Percentiles rank a stretch among this genome's conserved stretches.
These are phyloP conservation scores for Chaetogeoica ovagalla DNA, from an alignment of 2,888 invertebrate species.

Conservation along the genomic window DNA sequence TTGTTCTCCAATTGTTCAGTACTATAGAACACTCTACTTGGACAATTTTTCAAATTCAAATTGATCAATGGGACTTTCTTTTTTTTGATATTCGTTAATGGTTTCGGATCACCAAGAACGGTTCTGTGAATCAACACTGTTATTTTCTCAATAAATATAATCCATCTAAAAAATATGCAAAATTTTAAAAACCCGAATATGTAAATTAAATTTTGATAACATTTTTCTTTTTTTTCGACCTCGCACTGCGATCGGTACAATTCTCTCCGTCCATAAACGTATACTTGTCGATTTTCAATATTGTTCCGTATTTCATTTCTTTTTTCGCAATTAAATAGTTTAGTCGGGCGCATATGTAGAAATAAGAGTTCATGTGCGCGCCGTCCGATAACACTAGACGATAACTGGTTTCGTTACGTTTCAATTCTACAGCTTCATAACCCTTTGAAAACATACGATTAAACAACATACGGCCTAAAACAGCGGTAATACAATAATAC, in stretches of 20 bases:
- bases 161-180: constrained; percentile 2
- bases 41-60: constrained; percentile 31
- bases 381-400: constrained; percentile 44
- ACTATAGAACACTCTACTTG: constrained; percentile 21
- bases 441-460: not conserved
- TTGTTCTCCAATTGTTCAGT: constrained; percentile 31
- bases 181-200: not conserved
- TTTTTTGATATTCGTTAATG: constrained; percentile 36
- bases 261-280: constrained; percentile 29
- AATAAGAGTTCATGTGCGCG: constrained; percentile 43
- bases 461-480: not conserved
- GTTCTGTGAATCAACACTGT: constrained; percentile 20
- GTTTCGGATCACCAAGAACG: constrained; percentile 25
- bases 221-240: not conserved
- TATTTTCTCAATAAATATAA: constrained; percentile 8
- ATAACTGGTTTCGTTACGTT: not conserved
- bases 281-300: constrained; percentile 23
- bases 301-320: constrained; percentile 24
- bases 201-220: not conserved
- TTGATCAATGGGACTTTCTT: constrained; percentile 19
- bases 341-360: constrained; percentile 1
- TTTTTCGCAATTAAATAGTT: not conserved
- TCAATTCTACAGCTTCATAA: constrained; percentile 14
- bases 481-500: not conserved
- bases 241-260: constrained; percentile 11